phyloP scores from a whole-genome alignment of 2,888 invertebrate species.

The Byasa hedistus region DNA sequence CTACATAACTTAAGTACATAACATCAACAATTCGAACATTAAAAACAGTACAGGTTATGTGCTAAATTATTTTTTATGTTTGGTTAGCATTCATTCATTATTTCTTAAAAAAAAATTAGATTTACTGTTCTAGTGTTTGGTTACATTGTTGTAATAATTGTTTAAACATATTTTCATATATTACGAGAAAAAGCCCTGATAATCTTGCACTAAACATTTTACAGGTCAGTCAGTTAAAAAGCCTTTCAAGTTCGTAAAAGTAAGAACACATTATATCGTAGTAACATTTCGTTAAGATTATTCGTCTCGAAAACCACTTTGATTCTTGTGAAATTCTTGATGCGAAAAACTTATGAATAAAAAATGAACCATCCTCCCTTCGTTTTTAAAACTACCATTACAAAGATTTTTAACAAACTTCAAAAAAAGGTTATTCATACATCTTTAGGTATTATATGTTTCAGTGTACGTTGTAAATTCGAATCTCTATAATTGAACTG shows the following conservation, averaged over 20 bases:
- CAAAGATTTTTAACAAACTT: slow-evolving; percentile 52
- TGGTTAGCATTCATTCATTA: no score
- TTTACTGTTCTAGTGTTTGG: no score
- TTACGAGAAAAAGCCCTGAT: no score
- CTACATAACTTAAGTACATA: neutral
- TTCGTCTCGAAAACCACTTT: slow-evolving; percentile 49
- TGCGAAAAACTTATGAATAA: slow-evolving; percentile 79
- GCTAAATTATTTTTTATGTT: no score
- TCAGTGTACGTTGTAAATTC: neutral
- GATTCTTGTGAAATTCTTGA: slow-evolving; percentile 73
- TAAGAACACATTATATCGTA: neutral
- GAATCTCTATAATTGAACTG: neutral
- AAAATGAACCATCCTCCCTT: slow-evolving; percentile 72
- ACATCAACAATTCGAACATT: neutral
- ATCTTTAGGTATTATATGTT: neutral
- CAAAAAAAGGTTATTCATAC: neutral
- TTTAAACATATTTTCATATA: no score
- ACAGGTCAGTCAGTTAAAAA: no score
- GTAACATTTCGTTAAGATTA: neutral
- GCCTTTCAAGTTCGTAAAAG: no score
- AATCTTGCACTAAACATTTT: no score
- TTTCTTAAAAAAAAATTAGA: no score
- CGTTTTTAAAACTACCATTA: slow-evolving; percentile 78
- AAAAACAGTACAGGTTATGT: no score
- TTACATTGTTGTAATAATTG: no score